A percentile compares a stretch with the other conserved stretches of the same genome.
phyloP scores from a whole-genome alignment of 2,797 vertebrate species.

The Hippopotamyrus pictus region DNA sequence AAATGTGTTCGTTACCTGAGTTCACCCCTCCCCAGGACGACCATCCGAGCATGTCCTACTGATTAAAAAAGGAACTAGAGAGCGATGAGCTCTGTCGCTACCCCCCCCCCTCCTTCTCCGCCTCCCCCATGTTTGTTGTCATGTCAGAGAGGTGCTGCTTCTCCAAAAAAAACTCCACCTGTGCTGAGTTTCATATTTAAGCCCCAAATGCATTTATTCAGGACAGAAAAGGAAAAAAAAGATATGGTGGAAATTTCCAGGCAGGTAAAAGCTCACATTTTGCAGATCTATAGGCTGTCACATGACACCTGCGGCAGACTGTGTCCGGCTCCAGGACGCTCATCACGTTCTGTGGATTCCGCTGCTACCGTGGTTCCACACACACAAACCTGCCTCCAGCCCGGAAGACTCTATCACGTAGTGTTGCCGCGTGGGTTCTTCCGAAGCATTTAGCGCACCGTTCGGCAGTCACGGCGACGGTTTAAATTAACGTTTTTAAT shows the following conservation, averaged over 20 bases:
- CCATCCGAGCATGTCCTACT: neutral
- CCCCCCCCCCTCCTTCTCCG: neutral
- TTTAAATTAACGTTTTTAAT: constrained; percentile 30
- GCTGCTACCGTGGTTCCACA: neutral
- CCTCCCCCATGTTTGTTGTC: neutral
- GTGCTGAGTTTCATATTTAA: neutral
- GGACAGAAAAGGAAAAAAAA: neutral
- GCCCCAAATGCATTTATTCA: constrained; percentile 2
- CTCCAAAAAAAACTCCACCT: neutral
- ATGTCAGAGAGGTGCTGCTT: neutral
- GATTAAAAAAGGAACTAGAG: neutral
- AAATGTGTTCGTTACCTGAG: neutral
- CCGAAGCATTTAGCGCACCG: neutral
- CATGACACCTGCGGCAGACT: neutral
- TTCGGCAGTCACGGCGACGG: constrained; percentile 11
- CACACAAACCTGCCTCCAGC: neutral
- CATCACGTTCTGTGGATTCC: neutral
- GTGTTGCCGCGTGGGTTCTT: neutral
- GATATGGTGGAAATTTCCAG: neutral
- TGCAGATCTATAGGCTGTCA: neutral
- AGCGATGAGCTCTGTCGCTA: neutral
- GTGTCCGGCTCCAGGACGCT: neutral
- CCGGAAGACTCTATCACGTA: neutral
- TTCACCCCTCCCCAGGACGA: neutral
- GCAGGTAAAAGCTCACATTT: neutral